These are phyloP conservation scores for Myotis brandtii DNA, from an alignment of 2,113 vertebrate genomes.

Conservation along the genomic window DNA sequence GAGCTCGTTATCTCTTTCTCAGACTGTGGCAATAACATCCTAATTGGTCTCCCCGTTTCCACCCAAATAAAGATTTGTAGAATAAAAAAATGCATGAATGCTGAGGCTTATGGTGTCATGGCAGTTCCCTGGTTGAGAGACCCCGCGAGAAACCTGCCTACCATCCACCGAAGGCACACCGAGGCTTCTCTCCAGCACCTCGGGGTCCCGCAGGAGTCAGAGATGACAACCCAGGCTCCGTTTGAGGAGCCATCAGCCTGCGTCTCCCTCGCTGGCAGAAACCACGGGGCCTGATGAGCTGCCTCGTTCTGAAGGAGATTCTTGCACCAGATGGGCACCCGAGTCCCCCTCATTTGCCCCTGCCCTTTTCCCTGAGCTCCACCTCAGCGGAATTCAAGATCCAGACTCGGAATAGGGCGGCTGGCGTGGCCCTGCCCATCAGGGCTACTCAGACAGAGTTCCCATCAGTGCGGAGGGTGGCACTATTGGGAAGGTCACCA, in stretches of 20 bases:
- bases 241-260: not conserved
- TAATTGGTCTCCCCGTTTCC: slow-evolving; percentile 67
- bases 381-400: slow-evolving; percentile 7
- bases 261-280: not conserved
- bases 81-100: slow-evolving; percentile 42
- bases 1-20: slow-evolving; percentile 60
- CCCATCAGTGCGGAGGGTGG: not conserved
- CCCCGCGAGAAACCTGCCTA: not conserved
- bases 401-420: not conserved
- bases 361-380: not conserved
- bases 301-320: not conserved
- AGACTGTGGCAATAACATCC: slow-evolving; percentile 1
- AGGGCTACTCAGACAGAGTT: not conserved
- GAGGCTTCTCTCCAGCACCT: not conserved
- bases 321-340: not conserved
- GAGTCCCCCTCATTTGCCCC: not conserved
- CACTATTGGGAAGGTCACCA: not conserved
- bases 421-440: not conserved
- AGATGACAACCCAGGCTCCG: not conserved
- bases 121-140: not conserved
- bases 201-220: not conserved
- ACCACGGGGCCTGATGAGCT: not conserved
- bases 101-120: not conserved
- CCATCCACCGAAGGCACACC: not conserved
- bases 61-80: slow-evolving; percentile 44